phyloP scores from a whole-genome alignment of 2,113 vertebrate species.

The Lepus europaeus region DNA sequence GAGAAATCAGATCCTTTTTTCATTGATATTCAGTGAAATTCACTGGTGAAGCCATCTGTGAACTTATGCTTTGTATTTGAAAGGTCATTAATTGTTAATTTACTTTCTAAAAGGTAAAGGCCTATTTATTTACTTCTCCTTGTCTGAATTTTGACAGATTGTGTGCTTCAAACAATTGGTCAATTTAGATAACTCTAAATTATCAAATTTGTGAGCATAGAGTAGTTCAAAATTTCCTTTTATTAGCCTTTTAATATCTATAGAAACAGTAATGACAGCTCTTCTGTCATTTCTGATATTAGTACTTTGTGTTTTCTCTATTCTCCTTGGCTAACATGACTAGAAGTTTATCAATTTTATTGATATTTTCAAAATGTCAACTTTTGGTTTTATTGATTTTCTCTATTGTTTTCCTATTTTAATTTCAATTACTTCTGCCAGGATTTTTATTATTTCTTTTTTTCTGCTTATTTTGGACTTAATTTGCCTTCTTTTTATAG shows the following conservation, averaged over 20 bases:
- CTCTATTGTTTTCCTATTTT: constrained; percentile 17
- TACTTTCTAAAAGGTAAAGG: not conserved
- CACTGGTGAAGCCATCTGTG: constrained; percentile 16
- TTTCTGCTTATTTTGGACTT: not conserved
- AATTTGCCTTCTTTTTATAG: not conserved
- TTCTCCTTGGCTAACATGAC: not conserved
- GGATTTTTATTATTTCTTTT: constrained; percentile 11
- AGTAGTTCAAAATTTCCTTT: constrained; percentile 47
- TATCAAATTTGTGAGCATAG: not conserved
- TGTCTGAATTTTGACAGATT: constrained; percentile 5
- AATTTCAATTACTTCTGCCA: not conserved
- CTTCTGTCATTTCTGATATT: not conserved
- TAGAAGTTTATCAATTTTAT: constrained; percentile 7
- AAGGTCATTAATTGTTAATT: constrained; percentile 27
- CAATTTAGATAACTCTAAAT: not conserved
- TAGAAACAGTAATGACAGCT: not conserved
- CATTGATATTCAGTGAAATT: constrained; percentile 16
- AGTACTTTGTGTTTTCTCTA: constrained; percentile 2
- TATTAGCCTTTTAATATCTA: constrained; percentile 36
- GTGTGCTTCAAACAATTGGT: not conserved
- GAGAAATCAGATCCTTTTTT: not conserved
- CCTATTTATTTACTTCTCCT: not conserved
- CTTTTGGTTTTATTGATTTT: constrained; percentile 29
- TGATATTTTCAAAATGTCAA: not conserved
- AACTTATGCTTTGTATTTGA: not conserved